Evolutionary conservation across 1,140 invertebrate species (phyloP).

Genomic region (Plodia interpunctella): DNA sequence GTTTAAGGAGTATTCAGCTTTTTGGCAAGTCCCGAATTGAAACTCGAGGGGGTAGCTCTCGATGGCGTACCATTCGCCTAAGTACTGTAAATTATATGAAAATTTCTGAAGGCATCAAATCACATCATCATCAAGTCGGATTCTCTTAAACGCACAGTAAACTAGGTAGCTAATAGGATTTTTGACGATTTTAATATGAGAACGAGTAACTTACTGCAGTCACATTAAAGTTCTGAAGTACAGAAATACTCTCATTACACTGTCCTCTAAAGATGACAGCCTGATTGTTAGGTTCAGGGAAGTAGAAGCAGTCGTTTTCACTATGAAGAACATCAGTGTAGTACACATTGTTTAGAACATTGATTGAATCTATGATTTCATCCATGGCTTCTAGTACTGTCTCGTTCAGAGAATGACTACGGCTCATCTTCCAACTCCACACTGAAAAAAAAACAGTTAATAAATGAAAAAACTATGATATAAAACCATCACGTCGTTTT

Average conservation of each 20-base stretch:
- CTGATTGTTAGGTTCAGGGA: slow-evolving; percentile 22
- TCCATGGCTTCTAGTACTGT: slow-evolving; percentile 31
- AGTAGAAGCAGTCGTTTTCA: slow-evolving; percentile 39
- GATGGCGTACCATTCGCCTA: slow-evolving; percentile 19
- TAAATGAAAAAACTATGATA: not conserved
- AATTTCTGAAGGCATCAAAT: too few species aligned
- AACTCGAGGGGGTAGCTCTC: slow-evolving; percentile 19
- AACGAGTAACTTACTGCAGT: slow-evolving; percentile 32
- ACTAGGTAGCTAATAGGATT: not conserved
- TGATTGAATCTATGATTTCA: slow-evolving; percentile 30
- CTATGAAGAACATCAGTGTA: slow-evolving; percentile 28
- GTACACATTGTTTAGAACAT: slow-evolving; percentile 41
- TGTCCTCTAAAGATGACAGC: slow-evolving; percentile 44
- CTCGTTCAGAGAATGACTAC: slow-evolving; percentile 11
- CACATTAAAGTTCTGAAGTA: slow-evolving; percentile 34
- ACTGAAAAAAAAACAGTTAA: slow-evolving; percentile 29
- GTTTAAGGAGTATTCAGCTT: slow-evolving; percentile 15
- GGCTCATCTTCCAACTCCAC: slow-evolving; percentile 54
- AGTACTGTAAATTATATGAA: slow-evolving; percentile 22
- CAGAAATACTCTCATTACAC: slow-evolving; percentile 42
- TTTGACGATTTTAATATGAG: too few species aligned
- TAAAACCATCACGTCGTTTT: too few species aligned
- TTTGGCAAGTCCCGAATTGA: slow-evolving; percentile 20
- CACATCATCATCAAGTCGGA: too few species aligned
- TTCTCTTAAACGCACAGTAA: too few species aligned